Conservation (phyloP, 2,113 vertebrate species). For the pig (Sus scrofa) region DNA sequence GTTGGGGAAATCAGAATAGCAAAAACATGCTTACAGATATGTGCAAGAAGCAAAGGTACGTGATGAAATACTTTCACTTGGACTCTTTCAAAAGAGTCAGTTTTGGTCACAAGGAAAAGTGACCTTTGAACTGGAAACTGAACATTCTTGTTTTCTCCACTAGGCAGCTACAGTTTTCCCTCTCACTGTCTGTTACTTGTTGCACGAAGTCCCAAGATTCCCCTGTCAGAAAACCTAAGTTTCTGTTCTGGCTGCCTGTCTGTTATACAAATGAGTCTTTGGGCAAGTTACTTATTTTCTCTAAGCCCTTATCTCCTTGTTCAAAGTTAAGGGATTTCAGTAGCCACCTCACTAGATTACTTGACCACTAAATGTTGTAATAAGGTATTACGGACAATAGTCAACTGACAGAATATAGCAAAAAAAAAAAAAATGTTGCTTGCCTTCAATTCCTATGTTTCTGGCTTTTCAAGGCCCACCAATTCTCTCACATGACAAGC, state of each 20-base stretch:
- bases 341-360: not conserved
- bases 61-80: conserved; percentile 71
- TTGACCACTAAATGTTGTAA: conserved; percentile 28
- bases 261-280: not conserved
- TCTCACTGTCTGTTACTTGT: not conserved
- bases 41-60: conserved; percentile 37
- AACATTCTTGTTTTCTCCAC: conserved; percentile 17
- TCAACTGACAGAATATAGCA: not conserved
- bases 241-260: not conserved
- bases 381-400: not conserved
- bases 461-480: not conserved
- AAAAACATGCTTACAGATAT: conserved; percentile 41
- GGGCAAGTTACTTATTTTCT: conserved; percentile 10
- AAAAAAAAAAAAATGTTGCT: not conserved
- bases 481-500: conserved; percentile 9
- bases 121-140: conserved; percentile 71
- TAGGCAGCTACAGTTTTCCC: conserved; percentile 16
- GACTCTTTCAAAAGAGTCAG: conserved; percentile 72
- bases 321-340: not conserved
- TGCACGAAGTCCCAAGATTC: not conserved
- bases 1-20: conserved; percentile 29
- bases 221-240: not conserved
- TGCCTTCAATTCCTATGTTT: conserved; percentile 22
- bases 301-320: not conserved
- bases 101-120: conserved; percentile 14